A percentile compares a stretch with the other conserved stretches of the same genome.
These are phyloP conservation scores for Parascotia fuliginaria DNA, from an alignment of 2,888 invertebrate genomes.

Conservation along the genomic window DNA sequence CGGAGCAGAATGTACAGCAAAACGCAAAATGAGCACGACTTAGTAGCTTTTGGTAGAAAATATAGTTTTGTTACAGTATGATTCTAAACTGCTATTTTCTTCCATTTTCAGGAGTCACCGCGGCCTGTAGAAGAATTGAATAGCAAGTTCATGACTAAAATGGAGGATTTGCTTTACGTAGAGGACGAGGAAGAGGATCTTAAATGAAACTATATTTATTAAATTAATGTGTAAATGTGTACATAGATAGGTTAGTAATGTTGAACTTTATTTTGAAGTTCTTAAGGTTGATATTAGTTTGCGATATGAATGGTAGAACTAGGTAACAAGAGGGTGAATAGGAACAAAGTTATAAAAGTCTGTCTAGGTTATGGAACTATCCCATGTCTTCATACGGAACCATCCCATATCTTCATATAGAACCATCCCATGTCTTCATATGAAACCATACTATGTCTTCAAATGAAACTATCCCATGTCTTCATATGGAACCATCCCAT, in stretches of 20 bases:
- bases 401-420: no score
- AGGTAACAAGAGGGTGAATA: neutral
- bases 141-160: constrained; percentile 75
- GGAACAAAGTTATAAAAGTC: neutral
- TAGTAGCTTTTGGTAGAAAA: no score
- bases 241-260: constrained; percentile 35
- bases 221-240: constrained; percentile 49
- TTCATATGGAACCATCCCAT: no score
- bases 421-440: no score
- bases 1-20: no score
- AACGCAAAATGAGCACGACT: no score
- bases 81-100: neutral
- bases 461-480: no score
- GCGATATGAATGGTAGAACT: neutral
- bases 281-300: constrained; percentile 24
- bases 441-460: no score
- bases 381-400: no score
- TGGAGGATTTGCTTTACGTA: constrained; percentile 75
- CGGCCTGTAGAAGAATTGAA: constrained; percentile 60
- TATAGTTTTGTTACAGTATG: no score
- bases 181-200: constrained; percentile 79
- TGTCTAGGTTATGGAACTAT: no score
- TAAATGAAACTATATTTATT: constrained; percentile 55
- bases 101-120: constrained; percentile 55
- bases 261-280: constrained; percentile 24